Conservation (phyloP, 2,113 vertebrate genomes). For the Geothlypis trichas region DNA sequence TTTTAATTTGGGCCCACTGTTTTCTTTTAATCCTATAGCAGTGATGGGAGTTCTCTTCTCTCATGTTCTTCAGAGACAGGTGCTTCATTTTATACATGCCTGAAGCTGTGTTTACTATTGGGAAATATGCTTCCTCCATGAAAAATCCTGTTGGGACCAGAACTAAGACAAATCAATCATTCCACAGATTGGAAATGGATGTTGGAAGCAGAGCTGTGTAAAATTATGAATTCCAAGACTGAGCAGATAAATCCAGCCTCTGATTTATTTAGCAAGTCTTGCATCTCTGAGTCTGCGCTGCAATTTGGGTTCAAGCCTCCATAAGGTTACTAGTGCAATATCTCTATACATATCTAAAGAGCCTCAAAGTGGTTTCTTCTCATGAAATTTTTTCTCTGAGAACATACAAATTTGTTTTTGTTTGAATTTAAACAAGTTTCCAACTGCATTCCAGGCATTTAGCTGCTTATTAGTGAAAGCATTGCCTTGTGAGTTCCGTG, state of each 20-base stretch:
- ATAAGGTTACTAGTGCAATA: not conserved
- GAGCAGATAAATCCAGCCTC: not conserved
- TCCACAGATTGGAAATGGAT: not conserved
- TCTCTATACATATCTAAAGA: not conserved
- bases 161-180: slow-evolving; percentile 35
- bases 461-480: not conserved
- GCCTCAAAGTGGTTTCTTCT: not conserved
- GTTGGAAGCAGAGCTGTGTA: not conserved
- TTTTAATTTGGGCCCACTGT: not conserved
- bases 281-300: not conserved
- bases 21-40: not conserved
- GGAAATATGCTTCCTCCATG: not conserved
- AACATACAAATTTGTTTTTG: not conserved
- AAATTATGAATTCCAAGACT: not conserved
- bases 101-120: not conserved
- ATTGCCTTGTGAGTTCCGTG: not conserved
- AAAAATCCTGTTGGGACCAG: not conserved
- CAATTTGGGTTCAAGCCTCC: not conserved
- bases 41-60: not conserved
- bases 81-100: slow-evolving; percentile 6
- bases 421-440: not conserved
- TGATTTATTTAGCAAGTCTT: not conserved
- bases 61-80: not conserved
- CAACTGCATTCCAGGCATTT: not conserved
- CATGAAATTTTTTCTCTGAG: not conserved